Evolutionary conservation across 1,140 invertebrate genomes (phyloP), one percentile per base, ranked within the genome.

Genomic region (Temnothorax nylanderi): DNA sequence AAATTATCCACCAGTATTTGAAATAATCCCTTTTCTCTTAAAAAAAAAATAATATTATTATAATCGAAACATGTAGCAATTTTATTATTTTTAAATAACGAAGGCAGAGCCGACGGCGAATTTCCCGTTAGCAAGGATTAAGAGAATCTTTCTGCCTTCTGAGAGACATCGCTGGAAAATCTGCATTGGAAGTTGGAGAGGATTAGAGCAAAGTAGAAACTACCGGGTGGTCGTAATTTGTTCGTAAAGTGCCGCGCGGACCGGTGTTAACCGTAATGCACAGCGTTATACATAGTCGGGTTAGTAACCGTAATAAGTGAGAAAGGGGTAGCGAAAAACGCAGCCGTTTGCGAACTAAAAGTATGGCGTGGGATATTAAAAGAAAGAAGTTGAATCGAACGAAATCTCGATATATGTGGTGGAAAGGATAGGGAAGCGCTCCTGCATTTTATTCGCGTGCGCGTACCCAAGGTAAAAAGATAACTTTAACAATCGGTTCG

Each of bases 161-260:
- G 41, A 60, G 69, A 37, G 80, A 44, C 78, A 56, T 85, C 54
- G 54, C 54, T 41, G 56, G 85, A 86, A 88, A 88, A 88, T 86
- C 86, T 82, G 84, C 84, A 77, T 71, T 78, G 80, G 47, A 88
- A 88, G 74, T 80, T 88, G 69, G 74, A 85, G 81, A 86, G 80
- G 84, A 91, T 89, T 91, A 91, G 74, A 84, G 72, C 77, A 67
- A 65, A 77, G 84, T 62, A 82, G 87, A 90, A 91, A 84, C 86
- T 89, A 89, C 78, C 78, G 62, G 84, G 56, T 74, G 77, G 64
- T 86, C 86, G 89, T 91, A 91, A 91, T 81, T 91, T 75, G 88
- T 85, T 64, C 87, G 54, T 65, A 84, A 77, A 81, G 87, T 87
- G 78, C 71, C 75, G 80, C 58, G 37, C 67, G 65, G 74, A 77